Conservation (phyloP, 2,888 invertebrate genomes). For the Spatulosminthurus flaviceps region DNA sequence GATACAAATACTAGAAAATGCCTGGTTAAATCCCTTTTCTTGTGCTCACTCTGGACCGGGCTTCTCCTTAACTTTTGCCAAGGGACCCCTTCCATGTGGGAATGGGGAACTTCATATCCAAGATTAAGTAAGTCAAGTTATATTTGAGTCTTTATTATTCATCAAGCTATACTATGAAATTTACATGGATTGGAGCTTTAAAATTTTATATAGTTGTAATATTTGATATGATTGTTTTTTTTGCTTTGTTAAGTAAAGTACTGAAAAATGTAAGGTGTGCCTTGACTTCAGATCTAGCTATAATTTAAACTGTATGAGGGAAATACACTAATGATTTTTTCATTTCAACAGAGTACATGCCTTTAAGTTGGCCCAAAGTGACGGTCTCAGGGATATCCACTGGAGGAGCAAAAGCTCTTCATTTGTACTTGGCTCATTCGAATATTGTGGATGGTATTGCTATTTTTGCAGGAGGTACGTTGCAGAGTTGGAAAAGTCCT, state of each 20-base stretch:
- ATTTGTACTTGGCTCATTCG: slow-evolving; percentile 58
- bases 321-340: neutral
- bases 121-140: slow-evolving; percentile 45
- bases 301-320: too few relatives aligned
- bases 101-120: slow-evolving; percentile 47
- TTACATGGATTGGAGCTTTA: slow-evolving; percentile 18
- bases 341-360: slow-evolving; percentile 40
- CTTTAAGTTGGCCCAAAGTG: slow-evolving; percentile 50
- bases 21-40: neutral
- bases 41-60: neutral
- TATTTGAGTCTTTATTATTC: too few relatives aligned
- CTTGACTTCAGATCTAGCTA: neutral
- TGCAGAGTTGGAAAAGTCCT: too few relatives aligned
- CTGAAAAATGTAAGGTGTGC: neutral
- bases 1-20: neutral
- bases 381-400: slow-evolving; percentile 57
- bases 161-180: too few relatives aligned
- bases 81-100: slow-evolving; percentile 42
- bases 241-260: neutral
- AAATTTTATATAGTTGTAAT: neutral
- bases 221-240: too few relatives aligned
- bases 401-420: slow-evolving; percentile 59
- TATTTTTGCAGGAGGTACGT: slow-evolving; percentile 58
- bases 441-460: slow-evolving; percentile 59
- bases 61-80: slow-evolving; percentile 21